Evolutionary conservation across 2,797 vertebrate genomes (phyloP), one percentile per base, ranked within the genome.

Genomic region (Sciaenops ocellatus): DNA sequence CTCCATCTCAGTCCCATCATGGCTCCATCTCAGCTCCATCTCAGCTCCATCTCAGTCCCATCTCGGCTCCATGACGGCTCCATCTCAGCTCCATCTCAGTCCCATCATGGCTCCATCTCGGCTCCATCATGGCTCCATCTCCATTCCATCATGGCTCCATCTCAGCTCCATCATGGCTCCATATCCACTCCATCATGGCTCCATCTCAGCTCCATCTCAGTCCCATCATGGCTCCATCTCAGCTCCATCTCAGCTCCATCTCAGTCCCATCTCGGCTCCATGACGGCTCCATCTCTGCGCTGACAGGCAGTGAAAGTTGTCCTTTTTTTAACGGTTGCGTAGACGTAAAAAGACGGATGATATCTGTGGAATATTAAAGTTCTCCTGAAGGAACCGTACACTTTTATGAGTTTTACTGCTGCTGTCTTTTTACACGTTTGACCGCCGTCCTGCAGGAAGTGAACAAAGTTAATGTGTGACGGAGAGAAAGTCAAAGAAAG

Each of bases 321-420:
- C 87, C 85, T 86, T 86, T 85, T 85, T 90, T 92, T 92, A 94
- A 95, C 60, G 83, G 85, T 90, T 91, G 89, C 92, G 93, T 92
- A 93, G 94, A 93, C 92, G 80, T 88, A 72, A 92, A 89, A 93
- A 88, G 81, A 92, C 92, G 91, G 76, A 90, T 95, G 91, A 91
- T 93, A 94, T 93, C 90, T 78, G 84, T 93, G 93, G 90, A 93
- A 92, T 93, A 93, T 95, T 94, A 93, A 94, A 93, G 91, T 93
- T 92, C 90, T 93, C 94, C 95, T 89, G 89, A 90, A 95, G 95
- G 95, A 95, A 93, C 92, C 92, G 85, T 93, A 88, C 83, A 76
- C 90, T 93, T 96, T 96, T 95, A 96, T 95, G 89, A 90, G 92
- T 94, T 95, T 95, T 94, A 95, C 90, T 86, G 90, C 94, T 76